phyloP scores from a whole-genome alignment of 2,888 invertebrate genomes.

The Nipponacmea schrenckii region DNA sequence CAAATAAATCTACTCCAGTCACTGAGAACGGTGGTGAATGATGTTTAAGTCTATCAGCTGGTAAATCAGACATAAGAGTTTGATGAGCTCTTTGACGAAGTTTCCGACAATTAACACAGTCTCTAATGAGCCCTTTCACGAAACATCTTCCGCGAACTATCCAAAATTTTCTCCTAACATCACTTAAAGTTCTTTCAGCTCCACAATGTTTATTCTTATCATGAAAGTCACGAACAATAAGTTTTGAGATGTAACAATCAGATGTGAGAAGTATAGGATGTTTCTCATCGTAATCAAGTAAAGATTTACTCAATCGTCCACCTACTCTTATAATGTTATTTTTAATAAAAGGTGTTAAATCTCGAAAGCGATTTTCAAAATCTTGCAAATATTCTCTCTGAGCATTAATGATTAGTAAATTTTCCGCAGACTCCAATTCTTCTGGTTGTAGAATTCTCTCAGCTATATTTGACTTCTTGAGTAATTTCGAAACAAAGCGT shows the following conservation, averaged over 20 bases:
- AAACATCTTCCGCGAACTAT: conserved; percentile 14
- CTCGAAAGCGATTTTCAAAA: neutral
- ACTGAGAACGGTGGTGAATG: conserved; percentile 15
- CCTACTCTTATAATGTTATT: conserved; percentile 15
- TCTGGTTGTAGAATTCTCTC: no score
- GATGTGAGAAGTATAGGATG: conserved; percentile 14
- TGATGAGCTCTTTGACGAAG: conserved; percentile 4
- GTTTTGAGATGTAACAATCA: neutral
- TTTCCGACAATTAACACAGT: conserved; percentile 17
- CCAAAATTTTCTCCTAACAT: conserved; percentile 11
- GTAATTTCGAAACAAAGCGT: neutral
- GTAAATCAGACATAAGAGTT: conserved; percentile 18
- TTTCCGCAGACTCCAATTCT: no score
- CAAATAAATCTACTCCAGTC: conserved; percentile 21
- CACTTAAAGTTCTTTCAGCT: conserved; percentile 16
- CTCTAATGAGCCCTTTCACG: conserved; percentile 8
- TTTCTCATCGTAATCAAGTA: neutral
- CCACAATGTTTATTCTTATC: conserved; percentile 9
- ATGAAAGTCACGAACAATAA: conserved; percentile 15
- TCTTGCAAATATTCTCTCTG: neutral
- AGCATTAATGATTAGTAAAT: no score
- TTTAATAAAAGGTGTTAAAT: conserved; percentile 10
- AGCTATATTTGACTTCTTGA: conserved; percentile 3
- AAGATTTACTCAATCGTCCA: conserved; percentile 13
- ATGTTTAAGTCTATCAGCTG: conserved; percentile 1